Evolutionary conservation across 2,113 vertebrate genomes (phyloP).

Genomic region (Toxotes chatareus): DNA sequence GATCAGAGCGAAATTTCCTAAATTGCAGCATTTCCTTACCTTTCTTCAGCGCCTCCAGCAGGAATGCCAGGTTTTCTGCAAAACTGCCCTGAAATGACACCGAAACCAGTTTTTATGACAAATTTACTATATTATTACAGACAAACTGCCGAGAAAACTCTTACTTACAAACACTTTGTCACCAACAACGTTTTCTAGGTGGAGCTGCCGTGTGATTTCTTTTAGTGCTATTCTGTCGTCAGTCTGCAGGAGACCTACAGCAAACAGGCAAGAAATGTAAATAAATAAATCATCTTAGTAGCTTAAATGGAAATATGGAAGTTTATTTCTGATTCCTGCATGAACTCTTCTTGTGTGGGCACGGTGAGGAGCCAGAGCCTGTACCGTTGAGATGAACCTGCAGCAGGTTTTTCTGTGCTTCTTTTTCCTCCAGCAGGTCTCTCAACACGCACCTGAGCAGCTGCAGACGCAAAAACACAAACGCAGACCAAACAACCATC

Average conservation of each 20-base stretch:
- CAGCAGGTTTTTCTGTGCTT: constrained; percentile 87
- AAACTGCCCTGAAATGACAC: constrained; percentile 90
- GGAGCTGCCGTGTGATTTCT: constrained; percentile 95
- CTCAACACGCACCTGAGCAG: constrained; percentile 89
- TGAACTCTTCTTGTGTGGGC: not conserved
- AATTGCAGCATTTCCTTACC: constrained; percentile 78
- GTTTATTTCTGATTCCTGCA: no score
- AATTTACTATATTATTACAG: not conserved
- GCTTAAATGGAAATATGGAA: not conserved
- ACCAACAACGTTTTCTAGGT: constrained; percentile 95
- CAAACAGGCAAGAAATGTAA: not conserved
- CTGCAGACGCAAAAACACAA: constrained; percentile 73
- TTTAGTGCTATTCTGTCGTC: constrained; percentile 93
- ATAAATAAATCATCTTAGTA: not conserved
- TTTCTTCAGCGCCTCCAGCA: constrained; percentile 94
- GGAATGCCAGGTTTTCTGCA: constrained; percentile 95
- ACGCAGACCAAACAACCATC: not conserved
- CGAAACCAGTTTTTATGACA: accelerated
- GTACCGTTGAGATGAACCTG: constrained; percentile 93
- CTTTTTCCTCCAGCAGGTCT: constrained; percentile 85
- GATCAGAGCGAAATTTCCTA: not conserved
- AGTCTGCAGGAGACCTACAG: constrained; percentile 92
- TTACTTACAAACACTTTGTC: constrained; percentile 98
- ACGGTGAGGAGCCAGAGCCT: accelerated
- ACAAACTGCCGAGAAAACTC: not conserved